Base-by-base conservation (phyloP, 2,888 invertebrate species). In the Ramazzottius varieornatus region DNA sequence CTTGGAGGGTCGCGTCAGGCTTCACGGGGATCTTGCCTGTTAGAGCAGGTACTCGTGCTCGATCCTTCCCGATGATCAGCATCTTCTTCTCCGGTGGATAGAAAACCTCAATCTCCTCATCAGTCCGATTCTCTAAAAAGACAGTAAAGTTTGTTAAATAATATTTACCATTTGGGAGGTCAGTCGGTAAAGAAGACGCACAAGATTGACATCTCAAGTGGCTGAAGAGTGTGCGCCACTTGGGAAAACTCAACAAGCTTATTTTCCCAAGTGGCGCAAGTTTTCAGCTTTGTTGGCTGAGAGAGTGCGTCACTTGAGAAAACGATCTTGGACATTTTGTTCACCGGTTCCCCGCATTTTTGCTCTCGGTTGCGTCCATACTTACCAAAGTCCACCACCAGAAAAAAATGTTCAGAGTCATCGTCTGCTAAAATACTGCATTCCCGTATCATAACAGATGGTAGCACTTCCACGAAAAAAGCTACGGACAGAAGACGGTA, bases 21-120 rank as follows among this genome's bases (percentile, higher is more conserved):
- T 16, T 4, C 54, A 54, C 16, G n/a, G 54, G 54, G 24, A 54
- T 54, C 54, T 29, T 13, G 54, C 29, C 29, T 8, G 54, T 24
- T 24, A 54, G 29, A 13, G 54, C 54, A 29, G 54, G 54, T 8
- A 54, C 24, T 4, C 54, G 13, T 29, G 54, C 54, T 4, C 29
- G 54, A 54, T 54, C 54, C 54, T 24, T 54, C 4, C 54, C 54
- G 29, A 54, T 24, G 24, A 54, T 54, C n/a, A 54, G 54, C 54
- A 54, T 54, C 29, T 54, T 54, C 54, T 54, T 54, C 4, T 54
- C 29, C n/a, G 54, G 54, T 24, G 54, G 54, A 29, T 54, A 54
- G 24, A 54, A 8, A 13, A 54, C 29, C 29, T 54, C 54, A 16
- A 54, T 16, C 29, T 54, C 54, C 29, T 54, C 54, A 24, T 54